Conservation (phyloP, 2,888 invertebrate species). For the Polylopha cassiicola region DNA sequence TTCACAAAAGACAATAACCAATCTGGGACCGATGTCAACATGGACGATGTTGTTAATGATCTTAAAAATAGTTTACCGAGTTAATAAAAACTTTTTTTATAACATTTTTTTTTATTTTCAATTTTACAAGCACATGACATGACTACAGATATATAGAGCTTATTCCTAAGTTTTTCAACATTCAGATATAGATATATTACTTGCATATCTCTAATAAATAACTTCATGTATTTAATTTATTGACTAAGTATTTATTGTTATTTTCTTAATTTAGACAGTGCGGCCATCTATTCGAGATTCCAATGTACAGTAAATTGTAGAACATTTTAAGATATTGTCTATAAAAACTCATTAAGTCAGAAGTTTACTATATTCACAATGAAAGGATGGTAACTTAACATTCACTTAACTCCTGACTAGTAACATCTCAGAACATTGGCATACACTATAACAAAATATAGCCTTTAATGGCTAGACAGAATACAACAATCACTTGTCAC, state of each 20-base stretch:
- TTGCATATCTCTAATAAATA: constrained; percentile 17
- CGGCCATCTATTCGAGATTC: constrained; percentile 19
- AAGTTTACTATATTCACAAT: too few species aligned
- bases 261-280: constrained; percentile 9
- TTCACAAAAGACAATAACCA: constrained; percentile 42
- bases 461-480: too few species aligned
- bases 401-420: too few species aligned
- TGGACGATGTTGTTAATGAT: constrained; percentile 61
- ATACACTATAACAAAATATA: constrained; percentile 4
- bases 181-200: constrained; percentile 12
- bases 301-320: too few species aligned
- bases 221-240: not conserved
- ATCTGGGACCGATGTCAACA: constrained; percentile 38
- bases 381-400: too few species aligned
- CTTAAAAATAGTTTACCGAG: constrained; percentile 64
- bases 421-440: constrained; percentile 18
- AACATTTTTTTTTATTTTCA: constrained; percentile 27
- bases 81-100: constrained; percentile 32
- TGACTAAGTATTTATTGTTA: not conserved
- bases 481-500: too few species aligned
- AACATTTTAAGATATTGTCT: too few species aligned
- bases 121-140: constrained; percentile 28
- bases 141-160: constrained; percentile 17
- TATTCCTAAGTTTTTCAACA: constrained; percentile 13
- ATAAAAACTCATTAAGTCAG: too few species aligned